Evolutionary conservation across 2,113 vertebrate genomes (phyloP), one percentile per base, ranked within the genome.

Genomic region (Muntiacus muntjak): DNA sequence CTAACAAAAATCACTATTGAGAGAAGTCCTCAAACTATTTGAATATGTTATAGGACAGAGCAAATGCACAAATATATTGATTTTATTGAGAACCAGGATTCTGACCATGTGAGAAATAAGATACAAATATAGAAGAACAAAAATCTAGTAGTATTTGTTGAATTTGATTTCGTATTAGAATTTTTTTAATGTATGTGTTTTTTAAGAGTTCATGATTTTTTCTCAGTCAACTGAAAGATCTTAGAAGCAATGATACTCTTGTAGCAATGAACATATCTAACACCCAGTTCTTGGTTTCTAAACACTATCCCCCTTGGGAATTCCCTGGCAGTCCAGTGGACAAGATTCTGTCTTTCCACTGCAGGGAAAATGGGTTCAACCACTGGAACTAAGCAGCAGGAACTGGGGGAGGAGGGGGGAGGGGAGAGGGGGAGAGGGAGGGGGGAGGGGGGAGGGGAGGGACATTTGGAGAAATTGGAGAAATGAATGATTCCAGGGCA

Each of bases 371-470:
- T 6, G 40, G 71, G 12, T 76, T 76, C 71, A 26, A 76, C 7
- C 60, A 54, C 71, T 76, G 67, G 11, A 71, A 71, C n/a, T 71
- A 23, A 40, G 67, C 2, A 0, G 67, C 19, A 71, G n/a, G 67
- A 36, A 36, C 9, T 50, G 19, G 64, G 33, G 62, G 7, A 3
- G 7, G 16, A 2, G 16, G 17, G 11, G 47, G 47, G 11, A 1
- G 0, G 9, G 4, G 4, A 4, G 33, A 3, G 3, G 33, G n/a
- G 17, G 17, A 33, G 16, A 6, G 47, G 11, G 17, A 33, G 16
- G 16, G 47, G 11, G 47, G 10, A 2, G 0, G 19, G 4, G 9
- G 4, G 16, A 2, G 4, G n/a, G n/a, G 19, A 40, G 10, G 19
- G 40, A 23, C 67, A 71, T 71, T 78, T 78, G 19, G 8, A 50